phyloP scores from a whole-genome alignment of 30 jellyfish, hydroid and myxozoan species.

The Aurelia sp. region DNA sequence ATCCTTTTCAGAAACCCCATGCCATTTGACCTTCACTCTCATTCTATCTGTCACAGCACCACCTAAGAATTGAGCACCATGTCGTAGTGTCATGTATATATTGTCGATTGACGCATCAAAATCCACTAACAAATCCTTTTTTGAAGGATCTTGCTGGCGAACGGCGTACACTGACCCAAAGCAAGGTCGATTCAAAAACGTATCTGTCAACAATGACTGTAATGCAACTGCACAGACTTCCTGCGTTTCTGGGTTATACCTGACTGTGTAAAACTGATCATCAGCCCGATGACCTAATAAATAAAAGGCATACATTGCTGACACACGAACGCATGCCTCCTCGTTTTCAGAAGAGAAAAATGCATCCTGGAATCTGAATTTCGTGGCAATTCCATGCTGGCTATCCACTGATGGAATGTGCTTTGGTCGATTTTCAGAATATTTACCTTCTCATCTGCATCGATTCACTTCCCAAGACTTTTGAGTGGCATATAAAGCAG shows the following conservation, averaged over 20 bases:
- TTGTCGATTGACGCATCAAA: not conserved
- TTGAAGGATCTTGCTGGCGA: not conserved
- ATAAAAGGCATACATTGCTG: constrained; percentile 79
- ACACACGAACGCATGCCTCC: constrained; percentile 68
- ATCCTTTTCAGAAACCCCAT: not conserved
- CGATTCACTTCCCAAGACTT: constrained; percentile 35
- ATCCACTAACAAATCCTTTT: not conserved
- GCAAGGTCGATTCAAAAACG: not conserved
- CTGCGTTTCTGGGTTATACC: constrained; percentile 1
- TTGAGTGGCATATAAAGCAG: not conserved
- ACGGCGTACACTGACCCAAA: constrained; percentile 1
- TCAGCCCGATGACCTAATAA: constrained; percentile 52
- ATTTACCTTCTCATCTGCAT: not conserved
- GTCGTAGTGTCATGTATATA: not conserved
- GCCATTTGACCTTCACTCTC: not conserved
- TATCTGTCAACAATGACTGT: not conserved
- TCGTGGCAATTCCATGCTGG: constrained; percentile 45
- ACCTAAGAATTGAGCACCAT: constrained; percentile 1
- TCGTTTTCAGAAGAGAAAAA: constrained; percentile 46
- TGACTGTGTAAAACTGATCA: constrained; percentile 1
- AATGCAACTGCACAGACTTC: not conserved
- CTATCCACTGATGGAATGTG: constrained; percentile 42
- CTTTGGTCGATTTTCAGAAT: not conserved
- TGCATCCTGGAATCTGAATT: constrained; percentile 39
- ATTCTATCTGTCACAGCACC: not conserved